Evolutionary conservation across 1,140 invertebrate genomes (phyloP).

Genomic region (Arion vulgaris): DNA sequence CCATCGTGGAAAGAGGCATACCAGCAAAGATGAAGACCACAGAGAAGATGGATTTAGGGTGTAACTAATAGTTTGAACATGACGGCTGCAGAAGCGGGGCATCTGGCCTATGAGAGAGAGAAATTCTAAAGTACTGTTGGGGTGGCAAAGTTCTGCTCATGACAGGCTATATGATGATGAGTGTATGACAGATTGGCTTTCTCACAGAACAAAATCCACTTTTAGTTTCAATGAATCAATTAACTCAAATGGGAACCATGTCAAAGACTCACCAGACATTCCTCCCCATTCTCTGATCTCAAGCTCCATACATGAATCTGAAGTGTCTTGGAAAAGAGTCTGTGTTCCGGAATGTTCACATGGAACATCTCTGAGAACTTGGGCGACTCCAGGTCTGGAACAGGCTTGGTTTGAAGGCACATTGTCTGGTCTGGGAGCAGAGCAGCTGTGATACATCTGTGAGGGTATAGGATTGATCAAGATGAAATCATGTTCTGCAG

Average conservation of each 20-base stretch:
- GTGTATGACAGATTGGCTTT: too few relatives aligned
- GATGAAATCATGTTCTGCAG: too few relatives aligned
- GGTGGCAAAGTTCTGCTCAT: too few relatives aligned
- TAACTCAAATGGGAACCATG: background rate
- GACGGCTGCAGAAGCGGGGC: too few relatives aligned
- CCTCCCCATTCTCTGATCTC: conserved; percentile 70
- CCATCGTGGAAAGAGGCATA: too few relatives aligned
- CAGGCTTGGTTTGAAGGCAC: conserved; percentile 82
- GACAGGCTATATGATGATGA: too few relatives aligned
- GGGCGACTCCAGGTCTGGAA: conserved; percentile 82
- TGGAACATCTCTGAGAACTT: conserved; percentile 87
- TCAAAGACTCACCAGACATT: conserved; percentile 68
- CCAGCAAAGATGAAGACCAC: too few relatives aligned
- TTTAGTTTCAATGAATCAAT: too few relatives aligned
- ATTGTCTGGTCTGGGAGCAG: conserved; percentile 80
- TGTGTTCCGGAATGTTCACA: conserved; percentile 82
- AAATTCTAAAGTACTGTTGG: too few relatives aligned
- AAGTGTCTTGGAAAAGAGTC: conserved; percentile 87
- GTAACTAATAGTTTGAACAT: too few relatives aligned
- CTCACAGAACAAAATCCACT: background rate
- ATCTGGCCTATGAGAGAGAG: too few relatives aligned
- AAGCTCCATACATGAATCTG: conserved; percentile 87
- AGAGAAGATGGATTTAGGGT: too few relatives aligned
- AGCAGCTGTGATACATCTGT: conserved; percentile 85
- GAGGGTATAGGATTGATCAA: background rate